Percentiles rank a stretch among this genome's conserved stretches.
Conservation (phyloP, 2,888 invertebrate genomes). For the Cactoblastis cactorum region DNA sequence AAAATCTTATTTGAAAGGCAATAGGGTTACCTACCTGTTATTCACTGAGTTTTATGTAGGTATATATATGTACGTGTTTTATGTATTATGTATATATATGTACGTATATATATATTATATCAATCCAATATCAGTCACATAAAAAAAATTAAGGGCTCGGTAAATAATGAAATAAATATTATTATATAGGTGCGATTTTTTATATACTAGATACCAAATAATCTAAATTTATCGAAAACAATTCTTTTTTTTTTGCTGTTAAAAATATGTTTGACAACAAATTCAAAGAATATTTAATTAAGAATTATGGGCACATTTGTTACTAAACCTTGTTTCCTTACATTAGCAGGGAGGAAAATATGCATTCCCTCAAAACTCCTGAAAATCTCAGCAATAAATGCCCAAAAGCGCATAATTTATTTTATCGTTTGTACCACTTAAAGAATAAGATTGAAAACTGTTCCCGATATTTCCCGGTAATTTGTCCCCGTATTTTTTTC, state of each 20-base stretch:
- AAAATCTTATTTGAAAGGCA: not conserved
- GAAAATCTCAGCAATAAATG: conserved; percentile 74
- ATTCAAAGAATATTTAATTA: not conserved
- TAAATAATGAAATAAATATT: too few relatives aligned
- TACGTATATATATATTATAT: too few relatives aligned
- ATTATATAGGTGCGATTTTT: too few relatives aligned
- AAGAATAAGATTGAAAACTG: conserved; percentile 75
- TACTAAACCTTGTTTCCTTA: conserved; percentile 19
- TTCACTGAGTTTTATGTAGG: too few relatives aligned
- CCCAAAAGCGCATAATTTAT: conserved; percentile 72
- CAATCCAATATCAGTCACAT: too few relatives aligned
- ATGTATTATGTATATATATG: too few relatives aligned
- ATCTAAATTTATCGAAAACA: not conserved
- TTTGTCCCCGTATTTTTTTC: conserved; percentile 64
- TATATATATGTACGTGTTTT: too few relatives aligned
- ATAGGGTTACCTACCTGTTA: not conserved
- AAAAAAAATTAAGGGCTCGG: too few relatives aligned
- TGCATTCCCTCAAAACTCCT: conserved; percentile 50
- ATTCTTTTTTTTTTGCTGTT: not conserved
- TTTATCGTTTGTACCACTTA: conserved; percentile 76
- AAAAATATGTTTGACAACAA: not conserved
- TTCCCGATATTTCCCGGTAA: conserved; percentile 67
- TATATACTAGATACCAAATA: not conserved
- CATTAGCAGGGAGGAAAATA: conserved; percentile 43
- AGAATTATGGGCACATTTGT: conserved; percentile 6